Evolutionary conservation across 1,140 invertebrate species (phyloP), one percentile per base, ranked within the genome.

Genomic region (Brachionus plicatilis): DNA sequence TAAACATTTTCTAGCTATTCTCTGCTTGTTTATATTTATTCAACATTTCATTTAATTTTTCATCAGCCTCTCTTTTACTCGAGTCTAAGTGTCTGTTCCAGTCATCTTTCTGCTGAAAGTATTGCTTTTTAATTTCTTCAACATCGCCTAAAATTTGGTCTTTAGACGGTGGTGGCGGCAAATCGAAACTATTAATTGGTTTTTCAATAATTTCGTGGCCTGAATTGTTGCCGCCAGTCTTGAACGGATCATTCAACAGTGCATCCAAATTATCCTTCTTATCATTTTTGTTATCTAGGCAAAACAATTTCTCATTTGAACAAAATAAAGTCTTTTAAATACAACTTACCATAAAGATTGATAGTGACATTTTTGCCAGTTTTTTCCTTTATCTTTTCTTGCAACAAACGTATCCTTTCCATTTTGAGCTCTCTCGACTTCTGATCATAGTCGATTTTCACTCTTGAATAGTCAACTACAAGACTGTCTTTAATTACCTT

Each of bases 321-420:
- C 29, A 80, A 45, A n/a, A 37, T 5, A 56, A 78, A 45, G 20
- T 1, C 3, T 45, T 27, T 47, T 11, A 53, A 56, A 53, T 29
- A 3, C n/a, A 82, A 65, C 17, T 82, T 65, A 82, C 79, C 79
- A 24, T 43, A 82, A 20, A 82, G 8, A 60, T 82, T 82, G 9
- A 82, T 68, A 4, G 60, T 82, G 37, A 82, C 56, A 37, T 82
- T 53, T 68, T 65, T 60, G 2, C 79, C 79, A 27, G 79, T 82
- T 47, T 82, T 82, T 60, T 60, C 79, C 14, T 82, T 82, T 33
- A 82, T 82, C n/a, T 82, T 82, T 65, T 82, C 79, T 14, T 82
- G 79, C 27, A 82, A 37, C 4, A 82, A 47, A 14, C 79, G 50
- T 14, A 82, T 20, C 17, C 79, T 41, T 68, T 82, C 79, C 37